phyloP scores from a whole-genome alignment of 2,797 vertebrate genomes.

The Dromococcyx pavoninus region DNA sequence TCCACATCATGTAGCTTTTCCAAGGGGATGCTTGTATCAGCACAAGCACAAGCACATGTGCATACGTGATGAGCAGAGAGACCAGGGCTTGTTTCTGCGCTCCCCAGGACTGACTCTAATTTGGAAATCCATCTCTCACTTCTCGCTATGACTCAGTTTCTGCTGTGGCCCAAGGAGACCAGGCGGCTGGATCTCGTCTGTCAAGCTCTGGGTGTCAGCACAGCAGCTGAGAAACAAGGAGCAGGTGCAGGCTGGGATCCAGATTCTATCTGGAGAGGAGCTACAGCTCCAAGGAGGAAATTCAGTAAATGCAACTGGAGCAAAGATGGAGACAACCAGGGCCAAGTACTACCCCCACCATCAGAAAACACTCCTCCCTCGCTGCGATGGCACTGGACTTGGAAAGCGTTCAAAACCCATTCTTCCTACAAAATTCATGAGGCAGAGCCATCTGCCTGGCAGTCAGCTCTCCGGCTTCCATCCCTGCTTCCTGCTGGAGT shows the following conservation, averaged over 20 bases:
- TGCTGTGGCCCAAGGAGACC: background rate
- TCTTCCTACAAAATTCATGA: background rate
- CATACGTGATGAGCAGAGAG: accelerated
- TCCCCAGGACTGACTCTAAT: background rate
- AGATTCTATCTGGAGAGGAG: background rate
- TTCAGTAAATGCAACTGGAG: background rate
- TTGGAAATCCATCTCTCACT: background rate
- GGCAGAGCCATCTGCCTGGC: conserved; percentile 36
- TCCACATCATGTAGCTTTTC: background rate
- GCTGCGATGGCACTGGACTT: background rate
- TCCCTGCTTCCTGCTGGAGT: background rate
- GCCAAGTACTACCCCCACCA: background rate
- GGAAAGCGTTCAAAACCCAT: background rate
- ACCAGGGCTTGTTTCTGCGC: background rate
- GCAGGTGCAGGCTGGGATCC: background rate
- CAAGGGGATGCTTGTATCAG: accelerated
- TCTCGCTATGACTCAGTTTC: background rate
- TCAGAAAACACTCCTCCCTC: background rate
- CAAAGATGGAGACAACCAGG: background rate
- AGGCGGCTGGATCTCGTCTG: background rate
- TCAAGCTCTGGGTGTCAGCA: background rate
- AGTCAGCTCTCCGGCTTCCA: background rate
- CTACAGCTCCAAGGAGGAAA: background rate
- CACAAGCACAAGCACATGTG: accelerated
- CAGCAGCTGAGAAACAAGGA: background rate